Evolutionary conservation across 2,113 vertebrate genomes (phyloP).

Genomic region (Steatornis caripensis): DNA sequence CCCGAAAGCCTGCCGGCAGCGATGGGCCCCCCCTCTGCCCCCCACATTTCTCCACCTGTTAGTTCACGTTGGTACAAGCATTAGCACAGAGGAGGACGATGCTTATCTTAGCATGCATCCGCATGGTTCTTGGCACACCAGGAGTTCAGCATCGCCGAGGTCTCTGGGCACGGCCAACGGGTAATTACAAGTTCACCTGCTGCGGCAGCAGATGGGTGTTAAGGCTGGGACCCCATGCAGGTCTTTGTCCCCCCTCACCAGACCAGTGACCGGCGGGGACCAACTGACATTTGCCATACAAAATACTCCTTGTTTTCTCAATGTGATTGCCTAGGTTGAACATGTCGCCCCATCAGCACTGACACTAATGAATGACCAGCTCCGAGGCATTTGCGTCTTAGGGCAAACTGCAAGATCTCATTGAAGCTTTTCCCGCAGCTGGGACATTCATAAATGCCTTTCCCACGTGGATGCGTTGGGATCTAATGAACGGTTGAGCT

Average conservation of each 20-base stretch:
- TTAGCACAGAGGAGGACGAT: not conserved
- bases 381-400: not conserved
- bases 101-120: fast-evolving
- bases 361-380: not conserved
- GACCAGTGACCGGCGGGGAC: not conserved
- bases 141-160: not conserved
- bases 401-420: not conserved
- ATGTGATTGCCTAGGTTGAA: not conserved
- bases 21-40: not conserved
- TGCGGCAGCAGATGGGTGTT: fast-evolving
- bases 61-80: too few relatives aligned
- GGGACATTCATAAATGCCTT: not conserved
- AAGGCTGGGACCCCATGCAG: not conserved
- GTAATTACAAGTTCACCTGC: not conserved
- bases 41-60: not conserved
- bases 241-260: not conserved
- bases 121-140: fast-evolving
- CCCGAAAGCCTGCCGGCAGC: not conserved
- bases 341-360: not conserved
- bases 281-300: not conserved
- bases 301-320: not conserved
- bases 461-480: not conserved
- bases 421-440: not conserved
- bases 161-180: not conserved
- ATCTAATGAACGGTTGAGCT: not conserved